Conservation (phyloP, 2,888 invertebrate genomes). For the Polydesmus complanatus region DNA sequence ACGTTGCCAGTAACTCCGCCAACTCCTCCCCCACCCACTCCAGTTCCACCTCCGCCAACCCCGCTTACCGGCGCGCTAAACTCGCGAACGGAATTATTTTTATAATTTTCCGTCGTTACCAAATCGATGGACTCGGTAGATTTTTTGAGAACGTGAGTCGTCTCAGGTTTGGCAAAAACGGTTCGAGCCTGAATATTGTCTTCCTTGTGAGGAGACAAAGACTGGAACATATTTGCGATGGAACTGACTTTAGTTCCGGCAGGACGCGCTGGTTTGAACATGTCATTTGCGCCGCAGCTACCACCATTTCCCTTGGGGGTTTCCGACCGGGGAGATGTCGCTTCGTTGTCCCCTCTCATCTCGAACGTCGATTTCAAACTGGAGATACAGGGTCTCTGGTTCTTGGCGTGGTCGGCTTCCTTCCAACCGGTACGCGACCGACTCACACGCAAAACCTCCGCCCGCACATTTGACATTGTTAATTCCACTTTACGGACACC, state of each 20-base stretch:
- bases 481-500: no score
- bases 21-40: neutral
- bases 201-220: slow-evolving; percentile 24
- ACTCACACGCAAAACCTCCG: slow-evolving; percentile 26
- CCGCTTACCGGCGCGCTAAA: neutral
- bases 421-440: slow-evolving; percentile 26
- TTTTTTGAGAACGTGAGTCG: slow-evolving; percentile 7
- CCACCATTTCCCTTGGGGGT: neutral
- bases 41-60: neutral
- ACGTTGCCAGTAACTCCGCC: slow-evolving; percentile 8
- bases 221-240: slow-evolving; percentile 79
- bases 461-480: slow-evolving; percentile 25
- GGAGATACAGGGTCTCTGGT: slow-evolving; percentile 14
- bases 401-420: slow-evolving; percentile 13
- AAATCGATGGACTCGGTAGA: neutral
- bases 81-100: neutral
- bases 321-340: neutral
- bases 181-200: slow-evolving; percentile 4
- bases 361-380: slow-evolving; percentile 15
- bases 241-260: slow-evolving; percentile 18
- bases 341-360: neutral
- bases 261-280: slow-evolving; percentile 13
- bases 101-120: neutral
- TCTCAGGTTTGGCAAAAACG: slow-evolving; percentile 13
- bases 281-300: neutral